These are phyloP conservation scores for Rattus norvegicus DNA, from an alignment of 2,113 vertebrate genomes.

Conservation along the genomic window GRCr8 NC_086021.1:182174001-182174500, in stretches of 20 bases:
- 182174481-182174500: background rate
- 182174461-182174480: background rate
- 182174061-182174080: background rate
- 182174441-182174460: background rate
- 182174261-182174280: background rate
- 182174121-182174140: background rate
- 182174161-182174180: too few relatives aligned
- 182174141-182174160: background rate
- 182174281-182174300: background rate
- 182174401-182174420: background rate
- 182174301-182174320: background rate
- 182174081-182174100: background rate
- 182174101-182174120: background rate
- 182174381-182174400: background rate
- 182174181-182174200: too few relatives aligned
- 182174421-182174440: background rate
- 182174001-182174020: too few relatives aligned
- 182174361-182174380: background rate
- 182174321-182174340: background rate
- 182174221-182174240: background rate
- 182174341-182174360: background rate
- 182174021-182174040: background rate
- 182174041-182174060: too few relatives aligned
- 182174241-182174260: too few relatives aligned
- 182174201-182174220: too few relatives aligned